Percentiles rank a stretch among this genome's conserved stretches.
phyloP scores from a whole-genome alignment of 35 echinoderm and acorn worm species.

The Ophiothrix spiculata region DNA sequence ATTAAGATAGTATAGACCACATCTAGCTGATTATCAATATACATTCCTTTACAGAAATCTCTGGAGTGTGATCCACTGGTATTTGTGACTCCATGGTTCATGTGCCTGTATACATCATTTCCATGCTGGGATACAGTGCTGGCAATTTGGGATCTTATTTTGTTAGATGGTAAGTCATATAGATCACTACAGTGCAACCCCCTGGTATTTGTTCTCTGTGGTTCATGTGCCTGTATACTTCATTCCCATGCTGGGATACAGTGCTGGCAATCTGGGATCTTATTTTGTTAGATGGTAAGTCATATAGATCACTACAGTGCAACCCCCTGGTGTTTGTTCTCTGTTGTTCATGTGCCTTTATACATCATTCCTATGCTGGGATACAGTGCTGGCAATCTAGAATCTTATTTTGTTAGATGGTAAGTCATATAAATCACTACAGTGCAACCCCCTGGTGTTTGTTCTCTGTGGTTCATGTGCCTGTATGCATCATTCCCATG shows the following conservation, averaged over 20 bases:
- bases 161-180: slow-evolving; percentile 84
- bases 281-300: slow-evolving; percentile 82
- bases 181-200: too few species aligned
- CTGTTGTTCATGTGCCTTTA: too few species aligned
- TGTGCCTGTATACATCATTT: slow-evolving; percentile 94
- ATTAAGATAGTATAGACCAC: too few species aligned
- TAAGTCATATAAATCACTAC: slow-evolving; percentile 43
- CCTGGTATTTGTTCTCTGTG: slow-evolving; percentile 87
- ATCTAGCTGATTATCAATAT: too few species aligned
- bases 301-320: too few species aligned
- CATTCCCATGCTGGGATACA: slow-evolving; percentile 93
- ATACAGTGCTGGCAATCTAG: too few species aligned
- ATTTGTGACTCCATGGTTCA: slow-evolving; percentile 97
- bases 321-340: too few species aligned
- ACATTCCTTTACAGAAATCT: slow-evolving; percentile 22
- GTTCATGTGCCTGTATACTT: slow-evolving; percentile 98
- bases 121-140: slow-evolving; percentile 95
- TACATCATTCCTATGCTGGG: too few species aligned
- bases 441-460: slow-evolving; percentile 74
- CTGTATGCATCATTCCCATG: slow-evolving; percentile 91
- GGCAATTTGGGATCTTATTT: slow-evolving; percentile 90
- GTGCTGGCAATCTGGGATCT: slow-evolving; percentile 95
- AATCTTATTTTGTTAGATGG: too few species aligned
- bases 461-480: slow-evolving; percentile 98
- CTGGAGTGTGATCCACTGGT: slow-evolving; percentile 68